phyloP scores from a whole-genome alignment of 2,797 vertebrate species.

The Notamacropus eugenii region DNA sequence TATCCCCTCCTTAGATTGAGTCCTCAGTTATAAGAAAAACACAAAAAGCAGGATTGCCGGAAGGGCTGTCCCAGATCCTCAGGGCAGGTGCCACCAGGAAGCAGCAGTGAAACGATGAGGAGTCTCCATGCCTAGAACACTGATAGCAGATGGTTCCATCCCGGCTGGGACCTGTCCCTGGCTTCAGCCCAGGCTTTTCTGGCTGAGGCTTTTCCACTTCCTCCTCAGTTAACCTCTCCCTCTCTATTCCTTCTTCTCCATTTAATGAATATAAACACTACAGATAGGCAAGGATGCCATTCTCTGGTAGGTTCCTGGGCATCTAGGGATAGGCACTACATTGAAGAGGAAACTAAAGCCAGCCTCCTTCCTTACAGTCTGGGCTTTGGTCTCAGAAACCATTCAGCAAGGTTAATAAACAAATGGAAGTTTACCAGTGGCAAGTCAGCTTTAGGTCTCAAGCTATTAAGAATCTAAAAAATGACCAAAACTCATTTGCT shows the following conservation, averaged over 20 bases:
- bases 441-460: not conserved
- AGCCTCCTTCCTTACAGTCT: not conserved
- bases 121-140: not conserved
- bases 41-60: not conserved
- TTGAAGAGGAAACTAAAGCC: not conserved
- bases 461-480: not conserved
- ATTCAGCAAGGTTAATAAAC: not conserved
- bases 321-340: not conserved
- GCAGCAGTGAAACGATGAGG: not conserved
- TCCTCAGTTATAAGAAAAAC: not conserved
- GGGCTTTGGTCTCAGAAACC: accelerated
- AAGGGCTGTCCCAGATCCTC: accelerated
- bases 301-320: not conserved
- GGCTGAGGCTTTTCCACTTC: not conserved
- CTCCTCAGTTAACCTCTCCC: not conserved
- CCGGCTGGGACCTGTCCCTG: not conserved
- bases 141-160: not conserved
- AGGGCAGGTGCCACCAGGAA: not conserved
- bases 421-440: not conserved
- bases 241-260: not conserved
- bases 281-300: not conserved
- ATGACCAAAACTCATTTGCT: not conserved
- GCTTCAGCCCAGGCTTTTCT: not conserved
- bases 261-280: not conserved
- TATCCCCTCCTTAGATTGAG: not conserved